These are phyloP conservation scores for Andrena camellia DNA, from an alignment of 2,888 invertebrate genomes.

Conservation along the genomic window DNA sequence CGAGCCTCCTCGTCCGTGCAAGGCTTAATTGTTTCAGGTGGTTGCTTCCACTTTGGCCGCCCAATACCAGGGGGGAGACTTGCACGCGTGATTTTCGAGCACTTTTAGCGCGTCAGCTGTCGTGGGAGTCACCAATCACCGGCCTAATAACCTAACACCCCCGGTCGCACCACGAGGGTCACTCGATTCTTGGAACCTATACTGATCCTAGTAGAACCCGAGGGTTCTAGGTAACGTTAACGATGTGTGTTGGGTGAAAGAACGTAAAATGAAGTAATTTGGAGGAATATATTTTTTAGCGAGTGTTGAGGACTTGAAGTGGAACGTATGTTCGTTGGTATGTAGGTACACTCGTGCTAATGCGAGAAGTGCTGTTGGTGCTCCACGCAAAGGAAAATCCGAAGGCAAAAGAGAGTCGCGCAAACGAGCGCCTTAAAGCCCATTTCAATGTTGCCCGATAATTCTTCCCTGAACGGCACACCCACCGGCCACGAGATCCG, in stretches of 20 bases:
- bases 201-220: not conserved
- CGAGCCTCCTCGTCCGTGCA: slow-evolving; percentile 32
- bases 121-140: too few relatives aligned
- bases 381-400: not conserved
- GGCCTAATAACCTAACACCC: too few relatives aligned
- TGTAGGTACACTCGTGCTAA: not conserved
- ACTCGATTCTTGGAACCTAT: not conserved
- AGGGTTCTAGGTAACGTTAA: not conserved
- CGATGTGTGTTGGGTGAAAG: too few relatives aligned
- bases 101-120: not conserved
- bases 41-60: slow-evolving; percentile 2
- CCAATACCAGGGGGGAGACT: not conserved
- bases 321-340: too few relatives aligned
- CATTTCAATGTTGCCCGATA: not conserved
- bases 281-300: too few relatives aligned
- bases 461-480: slow-evolving; percentile 2
- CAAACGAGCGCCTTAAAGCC: not conserved
- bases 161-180: too few relatives aligned
- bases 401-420: not conserved
- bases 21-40: slow-evolving; percentile 35
- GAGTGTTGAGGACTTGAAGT: too few relatives aligned
- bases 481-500: not conserved
- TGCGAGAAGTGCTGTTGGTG: not conserved
- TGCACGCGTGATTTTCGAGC: not conserved
- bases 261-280: too few relatives aligned